Percentiles rank a stretch among this genome's conserved stretches.
Conservation (phyloP, 2,797 vertebrate genomes). For the Momotus momota region DNA sequence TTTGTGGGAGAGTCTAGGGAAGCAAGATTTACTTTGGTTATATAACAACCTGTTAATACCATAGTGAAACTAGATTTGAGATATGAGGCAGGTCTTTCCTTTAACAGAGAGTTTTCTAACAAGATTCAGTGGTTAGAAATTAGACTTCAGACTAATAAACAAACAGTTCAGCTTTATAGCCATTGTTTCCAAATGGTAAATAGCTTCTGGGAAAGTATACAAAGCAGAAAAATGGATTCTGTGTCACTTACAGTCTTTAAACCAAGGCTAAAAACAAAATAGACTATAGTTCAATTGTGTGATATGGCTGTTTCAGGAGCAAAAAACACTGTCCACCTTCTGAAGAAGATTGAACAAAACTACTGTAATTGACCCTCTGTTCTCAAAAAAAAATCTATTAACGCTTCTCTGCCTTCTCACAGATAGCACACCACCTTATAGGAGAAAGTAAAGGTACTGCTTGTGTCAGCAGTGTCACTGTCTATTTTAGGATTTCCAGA, state of each 20-base stretch:
- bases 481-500: not conserved
- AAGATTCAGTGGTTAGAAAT: not conserved
- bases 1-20: conserved; percentile 30
- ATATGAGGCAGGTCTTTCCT: not conserved
- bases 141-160: not conserved
- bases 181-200: not conserved
- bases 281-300: not conserved
- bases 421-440: not conserved
- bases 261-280: not conserved
- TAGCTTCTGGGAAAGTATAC: not conserved
- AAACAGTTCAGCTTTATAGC: not conserved
- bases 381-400: not conserved
- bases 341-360: not conserved
- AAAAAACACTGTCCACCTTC: not conserved
- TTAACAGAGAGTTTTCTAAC: not conserved
- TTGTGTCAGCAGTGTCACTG: not conserved
- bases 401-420: not conserved
- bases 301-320: not conserved
- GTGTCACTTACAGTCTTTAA: not conserved
- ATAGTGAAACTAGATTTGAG: not conserved
- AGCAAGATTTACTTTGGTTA: conserved; percentile 11
- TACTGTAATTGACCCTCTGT: not conserved
- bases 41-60: conserved; percentile 6
- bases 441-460: not conserved
- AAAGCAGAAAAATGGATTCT: not conserved